Evolutionary conservation across 2,888 invertebrate species (phyloP).

Genomic region (Drosophila melanosoma): DNA sequence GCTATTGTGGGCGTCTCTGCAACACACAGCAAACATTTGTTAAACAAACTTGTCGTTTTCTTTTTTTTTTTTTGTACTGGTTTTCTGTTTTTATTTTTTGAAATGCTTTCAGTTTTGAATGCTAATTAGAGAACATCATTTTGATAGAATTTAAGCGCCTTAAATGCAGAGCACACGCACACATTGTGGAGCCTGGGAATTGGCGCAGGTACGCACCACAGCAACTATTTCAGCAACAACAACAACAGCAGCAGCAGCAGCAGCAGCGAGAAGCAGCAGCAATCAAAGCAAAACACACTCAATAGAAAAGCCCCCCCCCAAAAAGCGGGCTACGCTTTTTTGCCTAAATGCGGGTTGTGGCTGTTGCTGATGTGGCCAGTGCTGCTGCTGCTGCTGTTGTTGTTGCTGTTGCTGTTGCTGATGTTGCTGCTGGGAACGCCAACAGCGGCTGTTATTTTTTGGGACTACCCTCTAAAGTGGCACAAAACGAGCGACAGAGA

Average conservation of each 20-base stretch:
- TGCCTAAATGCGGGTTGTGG: conserved; percentile 55
- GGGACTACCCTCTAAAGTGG: conserved; percentile 12
- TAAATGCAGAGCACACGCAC: conserved; percentile 49
- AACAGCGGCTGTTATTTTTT: conserved; percentile 58
- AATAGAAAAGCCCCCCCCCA: conserved; percentile 61
- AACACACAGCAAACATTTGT: conserved; percentile 58
- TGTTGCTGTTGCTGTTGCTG: conserved; percentile 33
- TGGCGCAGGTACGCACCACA: conserved; percentile 70
- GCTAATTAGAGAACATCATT: conserved; percentile 61
- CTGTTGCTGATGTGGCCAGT: conserved; percentile 29
- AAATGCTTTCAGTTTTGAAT: conserved; percentile 57
- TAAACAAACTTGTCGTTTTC: conserved; percentile 42
- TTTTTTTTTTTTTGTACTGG: conserved; percentile 20
- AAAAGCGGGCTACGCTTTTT: conserved; percentile 62
- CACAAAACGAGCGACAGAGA: conserved; percentile 22
- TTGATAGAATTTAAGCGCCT: conserved; percentile 65
- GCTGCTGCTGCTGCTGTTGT: conserved; percentile 29
- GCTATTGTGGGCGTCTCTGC: conserved; percentile 46
- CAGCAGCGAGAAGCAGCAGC: conserved; percentile 25
- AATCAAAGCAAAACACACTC: conserved; percentile 60
- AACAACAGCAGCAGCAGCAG: conserved; percentile 27
- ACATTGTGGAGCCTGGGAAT: conserved; percentile 54
- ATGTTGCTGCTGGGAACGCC: conserved; percentile 55
- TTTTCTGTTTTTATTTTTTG: conserved; percentile 14
- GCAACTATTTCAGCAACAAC: conserved; percentile 26